phyloP scores from a whole-genome alignment of 1,140 invertebrate species.

The Grapholita molesta region DNA sequence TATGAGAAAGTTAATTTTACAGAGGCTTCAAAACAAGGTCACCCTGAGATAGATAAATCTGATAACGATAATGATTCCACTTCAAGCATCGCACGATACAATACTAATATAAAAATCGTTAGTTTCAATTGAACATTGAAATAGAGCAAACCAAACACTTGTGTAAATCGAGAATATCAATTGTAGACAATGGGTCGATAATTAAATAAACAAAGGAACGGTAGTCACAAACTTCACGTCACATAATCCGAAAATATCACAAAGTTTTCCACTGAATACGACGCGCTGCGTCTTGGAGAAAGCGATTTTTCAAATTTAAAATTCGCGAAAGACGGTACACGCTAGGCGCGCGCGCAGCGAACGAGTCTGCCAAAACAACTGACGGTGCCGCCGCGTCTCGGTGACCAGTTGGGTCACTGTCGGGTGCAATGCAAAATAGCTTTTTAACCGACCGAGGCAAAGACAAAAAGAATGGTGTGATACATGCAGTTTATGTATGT shows the following conservation, averaged over 20 bases:
- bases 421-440: slow-evolving; percentile 35
- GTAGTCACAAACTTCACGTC: background rate
- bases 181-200: background rate
- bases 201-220: background rate
- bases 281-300: slow-evolving; percentile 34
- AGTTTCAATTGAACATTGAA: slow-evolving; percentile 31
- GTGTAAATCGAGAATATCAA: slow-evolving; percentile 9
- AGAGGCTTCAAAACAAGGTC: slow-evolving; percentile 31
- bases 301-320: slow-evolving; percentile 39
- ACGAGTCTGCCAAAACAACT: slow-evolving; percentile 64
- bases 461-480: background rate
- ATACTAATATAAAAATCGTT: slow-evolving; percentile 19
- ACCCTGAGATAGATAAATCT: slow-evolving; percentile 28
- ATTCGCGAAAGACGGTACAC: slow-evolving; percentile 22
- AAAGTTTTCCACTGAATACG: background rate
- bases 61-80: slow-evolving; percentile 32
- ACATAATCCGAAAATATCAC: background rate
- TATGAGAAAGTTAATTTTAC: slow-evolving; percentile 22
- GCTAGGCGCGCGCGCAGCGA: slow-evolving; percentile 47
- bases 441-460: background rate
- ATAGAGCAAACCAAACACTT: slow-evolving; percentile 23
- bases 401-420: slow-evolving; percentile 44
- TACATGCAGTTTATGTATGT: background rate
- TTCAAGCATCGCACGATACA: background rate
- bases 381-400: slow-evolving; percentile 61